A percentile compares a stretch with the other conserved stretches of the same genome.
Evolutionary conservation across 2,113 vertebrate genomes (phyloP).

Genomic region (Pleuronectes platessa): DNA sequence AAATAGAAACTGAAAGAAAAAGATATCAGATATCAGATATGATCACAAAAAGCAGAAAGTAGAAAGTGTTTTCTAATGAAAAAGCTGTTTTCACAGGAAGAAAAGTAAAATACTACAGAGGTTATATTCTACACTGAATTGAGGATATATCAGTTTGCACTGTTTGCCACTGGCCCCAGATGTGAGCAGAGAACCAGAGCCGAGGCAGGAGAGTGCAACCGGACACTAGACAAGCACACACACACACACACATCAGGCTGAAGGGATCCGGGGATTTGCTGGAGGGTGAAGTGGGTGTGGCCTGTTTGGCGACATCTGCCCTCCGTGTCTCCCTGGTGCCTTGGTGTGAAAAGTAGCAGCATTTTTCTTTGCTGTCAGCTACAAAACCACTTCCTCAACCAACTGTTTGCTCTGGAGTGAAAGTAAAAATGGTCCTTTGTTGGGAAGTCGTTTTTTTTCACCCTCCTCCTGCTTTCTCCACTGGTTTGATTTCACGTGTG

Average conservation of each 20-base stretch:
- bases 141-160: no score
- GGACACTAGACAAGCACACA: neutral
- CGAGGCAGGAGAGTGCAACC: neutral
- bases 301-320: conserved; percentile 1
- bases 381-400: conserved; percentile 1
- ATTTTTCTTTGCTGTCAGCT: neutral
- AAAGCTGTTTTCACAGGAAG: no score
- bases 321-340: conserved; percentile 19
- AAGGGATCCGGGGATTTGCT: neutral
- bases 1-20: no score
- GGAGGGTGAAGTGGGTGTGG: neutral
- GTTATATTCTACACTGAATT: no score
- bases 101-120: no score
- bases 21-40: no score
- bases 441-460: no score
- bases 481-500: conserved; percentile 33
- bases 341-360: conserved; percentile 26
- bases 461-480: neutral
- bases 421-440: neutral
- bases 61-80: no score
- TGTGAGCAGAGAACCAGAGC: neutral
- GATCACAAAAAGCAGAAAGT: no score
- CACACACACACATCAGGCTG: neutral
- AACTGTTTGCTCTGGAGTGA: neutral
- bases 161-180: no score